Conservation (phyloP, 2,797 vertebrate species). For the Eurystomus glaucurus region DNA sequence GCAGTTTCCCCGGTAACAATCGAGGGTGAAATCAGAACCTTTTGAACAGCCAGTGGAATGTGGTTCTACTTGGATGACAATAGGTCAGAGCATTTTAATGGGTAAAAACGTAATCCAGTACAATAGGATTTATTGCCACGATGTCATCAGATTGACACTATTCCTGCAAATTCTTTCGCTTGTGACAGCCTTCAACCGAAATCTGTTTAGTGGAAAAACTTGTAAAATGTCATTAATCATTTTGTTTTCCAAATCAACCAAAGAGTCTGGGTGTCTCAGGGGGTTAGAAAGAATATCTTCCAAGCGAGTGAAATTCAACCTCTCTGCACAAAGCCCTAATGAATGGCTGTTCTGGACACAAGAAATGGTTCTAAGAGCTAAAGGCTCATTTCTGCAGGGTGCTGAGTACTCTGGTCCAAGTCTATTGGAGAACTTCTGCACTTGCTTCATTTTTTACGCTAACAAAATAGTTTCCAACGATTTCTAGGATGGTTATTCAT, state of each 20-base stretch:
- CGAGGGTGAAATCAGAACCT: constrained; percentile 68
- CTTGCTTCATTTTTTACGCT: not conserved
- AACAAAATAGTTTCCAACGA: constrained; percentile 28
- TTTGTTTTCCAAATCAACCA: constrained; percentile 54
- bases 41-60: constrained; percentile 68
- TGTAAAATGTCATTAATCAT: constrained; percentile 11
- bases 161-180: constrained; percentile 40
- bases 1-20: constrained; percentile 68
- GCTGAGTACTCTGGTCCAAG: not conserved
- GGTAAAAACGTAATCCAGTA: constrained; percentile 27
- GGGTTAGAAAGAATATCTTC: constrained; percentile 20
- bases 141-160: constrained; percentile 33
- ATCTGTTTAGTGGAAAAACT: constrained; percentile 46
- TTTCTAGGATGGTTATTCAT: constrained; percentile 47
- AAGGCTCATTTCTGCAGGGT: constrained; percentile 28
- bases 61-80: constrained; percentile 66
- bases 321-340: not conserved
- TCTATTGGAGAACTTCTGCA: not conserved
- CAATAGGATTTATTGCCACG: constrained; percentile 63
- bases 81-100: constrained; percentile 51
- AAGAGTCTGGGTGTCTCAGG: not conserved
- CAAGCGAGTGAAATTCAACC: constrained; percentile 37
- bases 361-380: not conserved
- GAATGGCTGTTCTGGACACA: constrained; percentile 37
- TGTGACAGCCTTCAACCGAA: constrained; percentile 17